Base-by-base conservation (phyloP, 2,797 vertebrate species). In the Tiaroga cobitis region DNA sequence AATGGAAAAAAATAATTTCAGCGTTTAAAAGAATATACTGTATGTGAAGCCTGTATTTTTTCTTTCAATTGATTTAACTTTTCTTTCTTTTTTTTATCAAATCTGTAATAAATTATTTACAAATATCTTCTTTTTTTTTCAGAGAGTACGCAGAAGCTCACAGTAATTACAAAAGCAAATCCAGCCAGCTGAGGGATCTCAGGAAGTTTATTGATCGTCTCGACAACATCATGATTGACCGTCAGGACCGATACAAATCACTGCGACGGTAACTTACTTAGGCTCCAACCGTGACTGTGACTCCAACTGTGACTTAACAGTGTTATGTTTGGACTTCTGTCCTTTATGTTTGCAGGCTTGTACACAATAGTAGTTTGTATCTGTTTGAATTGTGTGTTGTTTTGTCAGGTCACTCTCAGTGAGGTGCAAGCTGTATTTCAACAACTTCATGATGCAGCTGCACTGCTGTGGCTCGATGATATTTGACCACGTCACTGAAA, bases 401-500 rank as follows among this genome's bases (percentile, higher is more conserved):
- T 74, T 37, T 77, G 37, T 39, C 86, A 91, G 90, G 81, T 91
- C 90, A 4, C 84, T 93, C 2, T 88, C 84, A 10, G 92, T 94
- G 61, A 93, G 93, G 59, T 95, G 93, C 82, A 95, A 94, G 87
- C 87, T 94, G 46, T 94, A 95, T 88, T 94, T 94, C 86, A 94
- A 91, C 86, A 92, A 92, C 89, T 94, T 93, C 74, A 90, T 94
- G 70, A 91, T 93, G 59, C 93, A 94, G 87, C 91, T 93, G 87
- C 92, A 92, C 83, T 94, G 93, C 87, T 92, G 90, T 24, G 93
- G 93, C 78, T 92, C 92, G 8, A 94, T 94, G 93, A 91, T 91
- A 82, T 95, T 94, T 67, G 93, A 95, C 81, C 93, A 95, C 91
- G 91, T 90, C 90, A 94, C 93, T 9, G 94, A 94, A 88, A 93